phyloP scores from a whole-genome alignment of 1,140 invertebrate genomes.

The Patella vulgata region DNA sequence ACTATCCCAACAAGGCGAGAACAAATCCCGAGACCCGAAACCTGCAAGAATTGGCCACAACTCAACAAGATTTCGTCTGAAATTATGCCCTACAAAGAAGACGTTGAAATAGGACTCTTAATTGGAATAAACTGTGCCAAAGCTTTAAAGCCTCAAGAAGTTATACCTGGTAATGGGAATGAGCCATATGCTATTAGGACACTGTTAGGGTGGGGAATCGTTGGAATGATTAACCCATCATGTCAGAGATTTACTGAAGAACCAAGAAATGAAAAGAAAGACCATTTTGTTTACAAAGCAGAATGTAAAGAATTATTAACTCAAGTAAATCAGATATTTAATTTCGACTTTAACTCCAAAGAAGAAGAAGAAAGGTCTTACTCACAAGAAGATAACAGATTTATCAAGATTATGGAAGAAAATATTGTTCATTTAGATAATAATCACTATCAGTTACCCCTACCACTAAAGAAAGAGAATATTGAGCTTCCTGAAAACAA shows the following conservation, averaged over 20 bases:
- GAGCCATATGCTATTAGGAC: not conserved
- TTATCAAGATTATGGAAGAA: constrained; percentile 11
- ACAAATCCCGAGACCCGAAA: not conserved
- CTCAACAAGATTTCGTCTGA: not conserved
- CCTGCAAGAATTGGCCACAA: not conserved
- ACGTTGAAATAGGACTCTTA: not conserved
- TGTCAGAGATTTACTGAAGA: not conserved
- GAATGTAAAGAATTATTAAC: constrained; percentile 6
- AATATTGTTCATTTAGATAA: constrained; percentile 5
- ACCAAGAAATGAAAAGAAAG: not conserved
- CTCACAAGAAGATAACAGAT: constrained; percentile 22
- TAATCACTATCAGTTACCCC: constrained; percentile 30
- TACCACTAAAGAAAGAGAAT: constrained; percentile 15
- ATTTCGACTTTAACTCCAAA: constrained; percentile 23
- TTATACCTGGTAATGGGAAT: not conserved
- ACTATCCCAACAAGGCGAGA: not conserved
- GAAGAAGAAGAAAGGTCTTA: not conserved
- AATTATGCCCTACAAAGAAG: not conserved
- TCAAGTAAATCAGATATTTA: not conserved
- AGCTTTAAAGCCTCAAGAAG: not conserved
- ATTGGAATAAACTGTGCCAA: constrained; percentile 1
- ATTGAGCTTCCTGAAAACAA: constrained; percentile 11
- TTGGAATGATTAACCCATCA: not conserved
- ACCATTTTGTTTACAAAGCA: not conserved
- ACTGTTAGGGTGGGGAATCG: too few species aligned